Evolutionary conservation across 2,113 vertebrate species (phyloP).

Genomic region (Ivindomyrus marchei): DNA sequence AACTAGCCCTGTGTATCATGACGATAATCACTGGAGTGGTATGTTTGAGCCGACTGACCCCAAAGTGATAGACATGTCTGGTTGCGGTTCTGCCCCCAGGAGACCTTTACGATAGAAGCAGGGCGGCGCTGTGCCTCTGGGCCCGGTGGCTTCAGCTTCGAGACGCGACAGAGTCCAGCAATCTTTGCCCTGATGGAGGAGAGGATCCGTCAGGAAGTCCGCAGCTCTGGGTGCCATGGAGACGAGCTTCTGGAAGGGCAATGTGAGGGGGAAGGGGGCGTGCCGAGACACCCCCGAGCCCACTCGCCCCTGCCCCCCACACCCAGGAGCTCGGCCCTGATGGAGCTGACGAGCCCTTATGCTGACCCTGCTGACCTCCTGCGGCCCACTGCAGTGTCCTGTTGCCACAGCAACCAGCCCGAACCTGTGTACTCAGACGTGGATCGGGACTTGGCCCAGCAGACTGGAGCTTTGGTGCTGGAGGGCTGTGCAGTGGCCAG

Average conservation of each 20-base stretch:
- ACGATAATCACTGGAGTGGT: not conserved
- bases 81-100: constrained; percentile 48
- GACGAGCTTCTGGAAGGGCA: constrained; percentile 30
- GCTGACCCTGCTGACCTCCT: constrained; percentile 66
- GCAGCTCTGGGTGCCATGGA: constrained; percentile 34
- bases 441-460: constrained; percentile 26
- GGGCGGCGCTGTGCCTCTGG: constrained; percentile 84
- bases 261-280: constrained; percentile 22
- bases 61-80: not conserved
- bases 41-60: not conserved
- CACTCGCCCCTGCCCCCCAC: constrained; percentile 57
- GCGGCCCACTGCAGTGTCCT: constrained; percentile 35
- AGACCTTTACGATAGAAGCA: constrained; percentile 84
- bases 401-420: not conserved
- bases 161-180: constrained; percentile 77
- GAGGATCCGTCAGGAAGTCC: constrained; percentile 70
- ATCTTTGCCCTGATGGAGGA: constrained; percentile 80
- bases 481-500: constrained; percentile 30
- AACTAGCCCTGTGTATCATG: no score
- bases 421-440: constrained; percentile 59
- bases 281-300: not conserved
- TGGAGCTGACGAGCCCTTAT: constrained; percentile 50
- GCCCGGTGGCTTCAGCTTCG: constrained; percentile 83
- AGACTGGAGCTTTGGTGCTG: constrained; percentile 48
- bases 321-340: constrained; percentile 1